Percentiles rank a stretch among this genome's conserved stretches.
Conservation (phyloP, 2,888 invertebrate genomes). For the Reticulitermes lucifugus region DNA sequence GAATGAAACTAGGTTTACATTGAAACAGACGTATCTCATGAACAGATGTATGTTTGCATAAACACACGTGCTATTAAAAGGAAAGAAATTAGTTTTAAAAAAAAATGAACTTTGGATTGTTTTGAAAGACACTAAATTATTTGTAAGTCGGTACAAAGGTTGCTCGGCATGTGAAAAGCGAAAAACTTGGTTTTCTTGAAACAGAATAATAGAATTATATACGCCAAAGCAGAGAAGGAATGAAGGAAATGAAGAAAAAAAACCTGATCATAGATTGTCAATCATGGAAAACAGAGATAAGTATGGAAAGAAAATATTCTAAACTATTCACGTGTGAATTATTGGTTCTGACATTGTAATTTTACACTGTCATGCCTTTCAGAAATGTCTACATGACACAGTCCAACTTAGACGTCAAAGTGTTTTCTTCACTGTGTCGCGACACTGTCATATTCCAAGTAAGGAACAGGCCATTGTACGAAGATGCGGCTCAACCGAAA, state of each 20-base stretch:
- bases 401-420: constrained; percentile 12
- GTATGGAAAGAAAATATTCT: constrained; percentile 37
- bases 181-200: too few species aligned
- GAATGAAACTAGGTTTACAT: background rate
- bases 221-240: background rate
- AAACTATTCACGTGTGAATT: constrained; percentile 22
- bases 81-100: background rate
- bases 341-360: constrained; percentile 37
- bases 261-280: constrained; percentile 34
- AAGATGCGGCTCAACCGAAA: background rate
- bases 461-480: background rate
- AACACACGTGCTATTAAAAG: background rate
- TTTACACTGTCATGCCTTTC: constrained; percentile 41
- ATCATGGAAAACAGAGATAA: constrained; percentile 26
- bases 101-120: background rate
- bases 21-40: background rate
- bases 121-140: background rate
- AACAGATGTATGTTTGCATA: background rate
- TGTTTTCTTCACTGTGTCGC: background rate
- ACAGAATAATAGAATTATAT: background rate
- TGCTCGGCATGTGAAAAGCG: too few species aligned
- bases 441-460: background rate
- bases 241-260: background rate
- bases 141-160: too few species aligned
- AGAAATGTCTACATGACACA: constrained; percentile 15